Evolutionary conservation across 2,797 vertebrate species (phyloP).

Genomic region (Macroramphosus scolopax): DNA sequence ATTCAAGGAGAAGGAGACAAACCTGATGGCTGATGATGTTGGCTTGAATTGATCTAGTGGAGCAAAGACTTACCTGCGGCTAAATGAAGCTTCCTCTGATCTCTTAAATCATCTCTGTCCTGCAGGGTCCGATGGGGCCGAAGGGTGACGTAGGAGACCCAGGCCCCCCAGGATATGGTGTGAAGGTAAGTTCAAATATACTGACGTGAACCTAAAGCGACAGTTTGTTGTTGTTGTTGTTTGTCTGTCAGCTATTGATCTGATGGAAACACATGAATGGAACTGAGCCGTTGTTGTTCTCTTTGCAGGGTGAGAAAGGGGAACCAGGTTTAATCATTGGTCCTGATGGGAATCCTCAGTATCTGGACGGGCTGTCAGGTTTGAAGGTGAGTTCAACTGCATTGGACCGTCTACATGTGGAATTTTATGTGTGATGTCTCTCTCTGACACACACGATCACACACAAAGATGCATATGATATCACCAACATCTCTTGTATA

Average conservation of each 20-base stretch:
- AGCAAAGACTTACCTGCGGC: no score
- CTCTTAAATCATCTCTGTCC: background rate
- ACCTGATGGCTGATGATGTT: no score
- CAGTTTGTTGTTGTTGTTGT: background rate
- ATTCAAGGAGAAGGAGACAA: no score
- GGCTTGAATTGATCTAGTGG: no score
- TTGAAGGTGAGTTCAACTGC: constrained; percentile 60
- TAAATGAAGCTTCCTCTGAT: no score
- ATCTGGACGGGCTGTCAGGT: constrained; percentile 56
- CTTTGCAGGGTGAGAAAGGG: constrained; percentile 89
- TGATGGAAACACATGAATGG: background rate
- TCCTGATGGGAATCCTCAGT: constrained; percentile 78
- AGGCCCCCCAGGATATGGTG: constrained; percentile 79
- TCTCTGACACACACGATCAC: background rate
- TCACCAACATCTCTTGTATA: no score
- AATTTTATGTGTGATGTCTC: no score
- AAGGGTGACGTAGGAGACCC: constrained; percentile 85
- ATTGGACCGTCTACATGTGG: no score
- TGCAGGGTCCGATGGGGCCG: constrained; percentile 85
- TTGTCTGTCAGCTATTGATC: background rate
- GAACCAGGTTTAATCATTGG: constrained; percentile 83
- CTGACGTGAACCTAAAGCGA: no score
- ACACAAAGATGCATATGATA: no score
- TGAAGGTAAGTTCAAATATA: constrained; percentile 78
- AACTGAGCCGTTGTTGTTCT: constrained; percentile 2